Evolutionary conservation across 2,797 vertebrate species (phyloP).

Genomic region (Macrochelys suwanniensis): DNA sequence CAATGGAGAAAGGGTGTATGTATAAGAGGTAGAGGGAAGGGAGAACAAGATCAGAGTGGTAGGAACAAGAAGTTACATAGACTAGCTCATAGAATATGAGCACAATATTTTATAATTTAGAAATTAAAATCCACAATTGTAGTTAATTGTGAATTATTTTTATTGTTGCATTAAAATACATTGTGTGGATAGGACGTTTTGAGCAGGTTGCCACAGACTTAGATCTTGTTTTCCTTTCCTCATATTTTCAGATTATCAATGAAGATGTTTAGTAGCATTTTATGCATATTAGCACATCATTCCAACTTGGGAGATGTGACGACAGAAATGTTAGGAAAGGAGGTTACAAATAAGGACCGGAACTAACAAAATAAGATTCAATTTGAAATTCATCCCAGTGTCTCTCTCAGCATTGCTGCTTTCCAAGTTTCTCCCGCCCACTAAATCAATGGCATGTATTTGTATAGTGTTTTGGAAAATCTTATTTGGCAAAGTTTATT

Average conservation of each 20-base stretch:
- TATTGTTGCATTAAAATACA: slow-evolving; percentile 26
- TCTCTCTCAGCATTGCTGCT: background rate
- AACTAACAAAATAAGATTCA: background rate
- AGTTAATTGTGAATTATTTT: slow-evolving; percentile 14
- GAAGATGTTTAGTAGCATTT: slow-evolving; percentile 1
- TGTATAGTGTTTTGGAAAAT: background rate
- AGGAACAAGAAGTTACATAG: background rate
- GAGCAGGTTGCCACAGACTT: background rate
- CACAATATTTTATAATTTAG: background rate
- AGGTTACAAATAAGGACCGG: background rate
- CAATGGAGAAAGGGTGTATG: background rate
- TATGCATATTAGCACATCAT: background rate
- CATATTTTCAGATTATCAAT: background rate
- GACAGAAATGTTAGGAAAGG: background rate
- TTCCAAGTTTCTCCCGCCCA: background rate
- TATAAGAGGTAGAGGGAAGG: slow-evolving; percentile 12
- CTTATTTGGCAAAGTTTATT: background rate
- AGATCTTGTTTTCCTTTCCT: background rate
- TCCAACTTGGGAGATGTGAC: accelerated
- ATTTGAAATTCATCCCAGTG: background rate
- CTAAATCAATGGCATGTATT: background rate
- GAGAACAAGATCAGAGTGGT: slow-evolving; percentile 10
- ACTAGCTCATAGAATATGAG: background rate
- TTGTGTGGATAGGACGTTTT: background rate
- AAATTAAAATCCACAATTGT: background rate